These are phyloP conservation scores for Drosophila cardini DNA, from an alignment of 1,140 invertebrate species.

Conservation along the genomic window DNA sequence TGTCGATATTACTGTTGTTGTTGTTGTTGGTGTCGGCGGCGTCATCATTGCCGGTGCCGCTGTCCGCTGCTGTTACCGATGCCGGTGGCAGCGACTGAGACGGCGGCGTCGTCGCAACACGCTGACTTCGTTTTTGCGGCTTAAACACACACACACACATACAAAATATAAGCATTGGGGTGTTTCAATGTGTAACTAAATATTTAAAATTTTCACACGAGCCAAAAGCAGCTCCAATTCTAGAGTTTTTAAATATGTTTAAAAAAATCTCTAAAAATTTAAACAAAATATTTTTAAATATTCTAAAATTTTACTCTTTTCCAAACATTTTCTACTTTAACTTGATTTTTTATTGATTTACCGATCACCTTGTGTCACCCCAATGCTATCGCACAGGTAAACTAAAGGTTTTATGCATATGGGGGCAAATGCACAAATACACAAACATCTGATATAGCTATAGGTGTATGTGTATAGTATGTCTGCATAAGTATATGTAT, in stretches of 20 bases:
- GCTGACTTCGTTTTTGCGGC: slow-evolving; percentile 78
- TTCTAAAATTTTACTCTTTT: neutral
- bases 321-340: neutral
- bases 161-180: slow-evolving; percentile 54
- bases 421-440: slow-evolving; percentile 36
- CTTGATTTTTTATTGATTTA: neutral
- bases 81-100: slow-evolving; percentile 54
- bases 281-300: neutral
- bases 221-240: neutral
- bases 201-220: slow-evolving; percentile 6
- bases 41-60: slow-evolving; percentile 19
- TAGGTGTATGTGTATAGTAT: neutral
- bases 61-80: slow-evolving; percentile 19
- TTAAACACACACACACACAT: slow-evolving; percentile 49
- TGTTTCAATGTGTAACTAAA: slow-evolving; percentile 45
- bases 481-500: slow-evolving; percentile 10
- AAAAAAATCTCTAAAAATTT: neutral
- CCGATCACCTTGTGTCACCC: slow-evolving; percentile 46
- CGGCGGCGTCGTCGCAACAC: slow-evolving; percentile 50
- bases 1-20: slow-evolving; percentile 11
- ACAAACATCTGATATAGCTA: slow-evolving; percentile 7
- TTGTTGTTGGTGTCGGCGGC: slow-evolving; percentile 34
- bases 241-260: neutral
- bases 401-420: slow-evolving; percentile 63
- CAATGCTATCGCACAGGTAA: slow-evolving; percentile 43